Evolutionary conservation across 2,797 vertebrate species (phyloP).

Genomic region (Malacoctenus gilli): DNA sequence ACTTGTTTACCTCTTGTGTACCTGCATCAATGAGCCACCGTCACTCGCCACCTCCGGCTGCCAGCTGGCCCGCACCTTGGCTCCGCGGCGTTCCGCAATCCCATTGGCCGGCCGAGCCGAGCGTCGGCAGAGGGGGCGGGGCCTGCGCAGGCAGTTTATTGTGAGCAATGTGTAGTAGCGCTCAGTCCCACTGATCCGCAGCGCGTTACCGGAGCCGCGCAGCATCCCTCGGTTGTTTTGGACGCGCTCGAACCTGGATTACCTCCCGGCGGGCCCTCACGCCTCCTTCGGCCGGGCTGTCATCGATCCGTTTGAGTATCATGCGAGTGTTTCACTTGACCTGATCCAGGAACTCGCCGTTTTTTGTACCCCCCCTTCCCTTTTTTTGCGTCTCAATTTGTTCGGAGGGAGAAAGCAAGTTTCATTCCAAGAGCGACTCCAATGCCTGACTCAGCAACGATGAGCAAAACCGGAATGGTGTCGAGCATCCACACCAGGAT

Average conservation of each 20-base stretch:
- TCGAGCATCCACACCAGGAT: constrained; percentile 80
- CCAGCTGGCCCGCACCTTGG: constrained; percentile 23
- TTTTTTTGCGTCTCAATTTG: not conserved
- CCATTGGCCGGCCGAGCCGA: constrained; percentile 55
- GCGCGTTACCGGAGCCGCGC: constrained; percentile 16
- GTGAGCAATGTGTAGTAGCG: constrained; percentile 62
- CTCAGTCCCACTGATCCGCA: constrained; percentile 49
- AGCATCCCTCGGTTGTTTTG: constrained; percentile 12
- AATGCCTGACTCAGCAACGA: constrained; percentile 67
- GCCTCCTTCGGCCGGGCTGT: too few relatives aligned
- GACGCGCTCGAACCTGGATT: constrained; percentile 50
- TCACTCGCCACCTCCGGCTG: constrained; percentile 14
- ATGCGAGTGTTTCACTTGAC: constrained; percentile 59
- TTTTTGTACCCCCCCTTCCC: not conserved
- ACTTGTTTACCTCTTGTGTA: too few relatives aligned
- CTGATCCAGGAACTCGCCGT: not conserved
- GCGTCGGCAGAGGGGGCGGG: constrained; percentile 48
- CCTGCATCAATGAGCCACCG: not conserved
- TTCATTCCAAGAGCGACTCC: constrained; percentile 26
- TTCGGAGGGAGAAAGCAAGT: constrained; percentile 4
- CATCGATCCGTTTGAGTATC: not conserved
- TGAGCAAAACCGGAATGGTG: constrained; percentile 83
- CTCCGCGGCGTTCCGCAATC: constrained; percentile 1
- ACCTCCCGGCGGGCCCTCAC: too few relatives aligned
- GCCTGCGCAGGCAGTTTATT: constrained; percentile 49